These are phyloP conservation scores for Cecropterus lyciades DNA, from an alignment of 1,140 invertebrate genomes.

Conservation along the genomic window DNA sequence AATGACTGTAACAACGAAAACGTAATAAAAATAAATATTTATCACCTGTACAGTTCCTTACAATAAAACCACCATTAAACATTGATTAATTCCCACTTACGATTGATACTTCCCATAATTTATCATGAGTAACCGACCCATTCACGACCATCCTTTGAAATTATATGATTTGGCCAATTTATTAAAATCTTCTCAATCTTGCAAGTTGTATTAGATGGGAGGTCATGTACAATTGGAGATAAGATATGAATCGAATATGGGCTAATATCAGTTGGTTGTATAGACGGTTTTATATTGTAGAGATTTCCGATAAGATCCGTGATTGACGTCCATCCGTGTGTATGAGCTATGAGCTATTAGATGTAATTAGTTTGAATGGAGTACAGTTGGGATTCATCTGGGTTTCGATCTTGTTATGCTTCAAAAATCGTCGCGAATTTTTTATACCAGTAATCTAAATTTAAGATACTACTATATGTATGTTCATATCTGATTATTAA, in stretches of 20 bases:
- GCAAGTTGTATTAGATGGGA: conserved; percentile 19
- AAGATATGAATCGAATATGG: conserved; percentile 69
- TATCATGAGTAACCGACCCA: conserved; percentile 74
- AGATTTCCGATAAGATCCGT: conserved; percentile 49
- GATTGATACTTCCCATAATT: conserved; percentile 78
- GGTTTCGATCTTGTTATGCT: conserved; percentile 16
- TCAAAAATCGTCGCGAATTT: neutral
- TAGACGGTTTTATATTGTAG: conserved; percentile 77
- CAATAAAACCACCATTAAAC: conserved; percentile 36
- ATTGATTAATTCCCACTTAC: conserved; percentile 73
- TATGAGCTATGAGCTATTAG: conserved; percentile 39
- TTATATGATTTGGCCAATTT: conserved; percentile 48
- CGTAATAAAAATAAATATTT: conserved; percentile 23
- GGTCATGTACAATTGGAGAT: conserved; percentile 47
- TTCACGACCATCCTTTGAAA: conserved; percentile 64
- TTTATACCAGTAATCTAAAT: neutral
- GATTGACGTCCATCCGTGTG: conserved; percentile 33
- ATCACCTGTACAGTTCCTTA: conserved; percentile 20
- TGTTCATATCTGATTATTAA: no score
- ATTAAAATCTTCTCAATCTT: conserved; percentile 22
- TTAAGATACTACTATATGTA: neutral
- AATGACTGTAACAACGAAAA: neutral
- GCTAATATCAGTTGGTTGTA: conserved; percentile 64
- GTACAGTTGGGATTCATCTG: conserved; percentile 11
- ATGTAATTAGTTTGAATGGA: conserved; percentile 33